phyloP scores from a whole-genome alignment of 2,113 vertebrate species.

The Notarius lentiginosus region DNA sequence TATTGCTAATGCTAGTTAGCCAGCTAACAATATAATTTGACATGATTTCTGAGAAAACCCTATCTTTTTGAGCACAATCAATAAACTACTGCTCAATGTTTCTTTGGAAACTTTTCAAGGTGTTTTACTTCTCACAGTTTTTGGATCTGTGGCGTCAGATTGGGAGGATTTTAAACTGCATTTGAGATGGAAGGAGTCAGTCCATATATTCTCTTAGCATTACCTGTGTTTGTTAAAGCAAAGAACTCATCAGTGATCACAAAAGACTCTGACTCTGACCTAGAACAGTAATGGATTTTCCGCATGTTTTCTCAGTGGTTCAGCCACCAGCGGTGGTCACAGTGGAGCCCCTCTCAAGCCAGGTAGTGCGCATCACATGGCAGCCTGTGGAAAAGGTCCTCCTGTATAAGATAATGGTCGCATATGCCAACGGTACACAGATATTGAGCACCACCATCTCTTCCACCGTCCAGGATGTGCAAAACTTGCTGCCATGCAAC shows the following conservation, averaged over 20 bases:
- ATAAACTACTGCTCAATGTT: background rate
- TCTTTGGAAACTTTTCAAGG: background rate
- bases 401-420: slow-evolving; percentile 62
- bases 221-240: background rate
- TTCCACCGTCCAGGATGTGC: slow-evolving; percentile 52
- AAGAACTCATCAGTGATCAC: background rate
- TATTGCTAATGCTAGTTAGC: background rate
- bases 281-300: background rate
- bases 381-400: slow-evolving; percentile 62
- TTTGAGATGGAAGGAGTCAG: background rate
- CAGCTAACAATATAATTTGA: background rate
- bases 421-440: slow-evolving; percentile 32
- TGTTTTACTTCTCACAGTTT: background rate
- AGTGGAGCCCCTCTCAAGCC: slow-evolving; percentile 23
- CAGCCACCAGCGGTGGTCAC: slow-evolving; percentile 61
- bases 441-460: background rate
- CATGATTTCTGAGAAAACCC: background rate
- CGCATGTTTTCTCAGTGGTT: slow-evolving; percentile 63
- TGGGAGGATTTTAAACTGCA: background rate
- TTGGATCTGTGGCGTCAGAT: background rate
- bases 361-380: slow-evolving; percentile 63
- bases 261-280: background rate
- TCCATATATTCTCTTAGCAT: background rate
- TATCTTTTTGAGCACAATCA: background rate
- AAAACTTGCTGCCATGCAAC: slow-evolving; percentile 66